A percentile compares a stretch with the other conserved stretches of the same genome.
Conservation (phyloP, 2,797 vertebrate genomes). For the Manis javanica region DNA sequence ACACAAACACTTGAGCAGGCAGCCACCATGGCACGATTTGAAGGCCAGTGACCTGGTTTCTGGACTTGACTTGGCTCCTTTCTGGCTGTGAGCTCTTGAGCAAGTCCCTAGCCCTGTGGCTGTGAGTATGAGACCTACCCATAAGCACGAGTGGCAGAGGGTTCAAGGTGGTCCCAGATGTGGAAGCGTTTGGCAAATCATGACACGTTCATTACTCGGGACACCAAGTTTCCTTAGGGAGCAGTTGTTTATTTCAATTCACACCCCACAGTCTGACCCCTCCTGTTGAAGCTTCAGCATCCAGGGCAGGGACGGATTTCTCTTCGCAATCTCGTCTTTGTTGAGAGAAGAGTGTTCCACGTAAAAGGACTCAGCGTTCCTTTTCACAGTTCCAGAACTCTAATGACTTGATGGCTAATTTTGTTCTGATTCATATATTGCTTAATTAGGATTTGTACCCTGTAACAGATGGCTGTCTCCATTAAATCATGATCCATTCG, state of each 20-base stretch:
- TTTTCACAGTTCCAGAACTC: constrained; percentile 73
- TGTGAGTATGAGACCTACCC: not conserved
- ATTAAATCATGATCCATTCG: constrained; percentile 83
- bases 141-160: fast-evolving
- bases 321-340: constrained; percentile 49
- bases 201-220: fast-evolving
- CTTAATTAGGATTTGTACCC: constrained; percentile 84
- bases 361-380: constrained; percentile 8
- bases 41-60: not conserved
- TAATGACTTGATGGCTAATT: constrained; percentile 81
- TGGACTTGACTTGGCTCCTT: not conserved
- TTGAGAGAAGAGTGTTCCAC: constrained; percentile 4
- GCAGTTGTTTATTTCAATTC: not conserved
- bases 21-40: not conserved
- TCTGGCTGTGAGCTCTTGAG: not conserved
- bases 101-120: not conserved
- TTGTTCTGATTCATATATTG: constrained; percentile 84
- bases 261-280: not conserved
- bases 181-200: not conserved
- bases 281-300: not conserved
- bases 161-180: not conserved
- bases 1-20: not conserved
- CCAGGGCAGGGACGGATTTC: constrained; percentile 6
- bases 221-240: not conserved
- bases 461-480: constrained; percentile 85